Evolutionary conservation across 2,797 vertebrate species (phyloP).

Genomic region (Leptodactylus fallax): DNA sequence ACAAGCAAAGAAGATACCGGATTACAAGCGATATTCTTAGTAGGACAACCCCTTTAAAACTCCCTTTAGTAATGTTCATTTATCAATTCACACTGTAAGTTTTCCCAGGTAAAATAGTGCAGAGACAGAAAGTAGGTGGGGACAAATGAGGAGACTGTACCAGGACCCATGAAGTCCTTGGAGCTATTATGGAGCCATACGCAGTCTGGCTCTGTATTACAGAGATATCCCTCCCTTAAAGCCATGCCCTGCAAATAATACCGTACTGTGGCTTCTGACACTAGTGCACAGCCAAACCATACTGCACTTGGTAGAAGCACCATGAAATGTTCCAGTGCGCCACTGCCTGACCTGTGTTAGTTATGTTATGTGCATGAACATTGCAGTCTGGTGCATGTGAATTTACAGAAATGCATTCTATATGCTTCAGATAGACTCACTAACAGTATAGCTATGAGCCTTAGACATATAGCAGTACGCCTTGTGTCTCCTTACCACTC

Average conservation of each 20-base stretch:
- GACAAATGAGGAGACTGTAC: too few relatives aligned
- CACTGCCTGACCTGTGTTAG: neutral
- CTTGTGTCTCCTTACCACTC: neutral
- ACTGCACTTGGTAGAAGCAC: neutral
- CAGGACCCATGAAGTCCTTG: too few relatives aligned
- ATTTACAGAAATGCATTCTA: neutral
- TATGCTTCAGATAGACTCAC: neutral
- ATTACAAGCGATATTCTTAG: too few relatives aligned
- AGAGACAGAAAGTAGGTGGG: too few relatives aligned
- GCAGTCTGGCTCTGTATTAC: too few relatives aligned
- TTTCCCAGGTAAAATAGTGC: too few relatives aligned
- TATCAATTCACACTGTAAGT: too few relatives aligned
- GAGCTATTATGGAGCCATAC: too few relatives aligned
- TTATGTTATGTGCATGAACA: neutral
- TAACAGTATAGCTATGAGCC: neutral
- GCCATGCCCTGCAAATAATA: neutral
- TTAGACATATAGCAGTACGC: neutral
- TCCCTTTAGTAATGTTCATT: too few relatives aligned
- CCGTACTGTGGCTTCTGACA: neutral
- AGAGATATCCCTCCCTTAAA: too few relatives aligned
- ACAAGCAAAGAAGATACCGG: too few relatives aligned
- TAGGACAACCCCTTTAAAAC: too few relatives aligned
- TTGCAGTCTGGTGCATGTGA: slow-evolving; percentile 1
- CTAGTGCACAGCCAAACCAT: neutral
- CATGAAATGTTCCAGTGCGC: neutral